A percentile compares a stretch with the other conserved stretches of the same genome.
Evolutionary conservation across 2,113 vertebrate genomes (phyloP).

Genomic region (Gambusia holbrooki): DNA sequence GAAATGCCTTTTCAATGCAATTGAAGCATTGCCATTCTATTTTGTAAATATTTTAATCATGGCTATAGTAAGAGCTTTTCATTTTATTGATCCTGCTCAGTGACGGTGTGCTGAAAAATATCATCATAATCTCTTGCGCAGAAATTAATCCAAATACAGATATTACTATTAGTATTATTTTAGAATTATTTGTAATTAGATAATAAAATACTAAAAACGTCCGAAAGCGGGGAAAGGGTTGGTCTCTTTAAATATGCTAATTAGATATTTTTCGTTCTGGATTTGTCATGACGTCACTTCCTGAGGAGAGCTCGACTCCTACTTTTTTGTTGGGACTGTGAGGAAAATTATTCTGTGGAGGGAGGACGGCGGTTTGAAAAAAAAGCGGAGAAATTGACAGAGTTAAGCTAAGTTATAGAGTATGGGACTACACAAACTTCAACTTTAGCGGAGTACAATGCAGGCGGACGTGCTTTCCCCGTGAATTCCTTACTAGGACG

Average conservation of each 20-base stretch:
- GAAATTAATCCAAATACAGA: not conserved
- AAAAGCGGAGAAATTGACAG: not conserved
- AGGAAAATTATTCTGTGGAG: constrained; percentile 47
- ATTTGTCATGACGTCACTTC: constrained; percentile 78
- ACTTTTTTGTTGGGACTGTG: constrained; percentile 69
- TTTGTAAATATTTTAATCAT: not conserved
- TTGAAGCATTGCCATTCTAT: not conserved
- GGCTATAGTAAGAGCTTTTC: not conserved
- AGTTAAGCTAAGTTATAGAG: not conserved
- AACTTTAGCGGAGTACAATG: constrained; percentile 46
- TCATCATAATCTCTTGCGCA: not conserved
- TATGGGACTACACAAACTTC: constrained; percentile 15
- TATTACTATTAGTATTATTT: not conserved
- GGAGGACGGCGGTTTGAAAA: not conserved
- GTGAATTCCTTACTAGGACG: constrained; percentile 38
- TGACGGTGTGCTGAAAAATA: not conserved
- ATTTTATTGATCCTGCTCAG: not conserved
- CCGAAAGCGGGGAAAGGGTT: not conserved
- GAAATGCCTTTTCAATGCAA: not conserved
- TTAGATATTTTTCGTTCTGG: constrained; percentile 46
- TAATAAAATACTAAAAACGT: not conserved
- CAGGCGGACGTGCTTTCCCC: constrained; percentile 39
- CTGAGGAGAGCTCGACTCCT: constrained; percentile 68
- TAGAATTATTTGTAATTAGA: not conserved
- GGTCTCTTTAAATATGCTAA: constrained; percentile 80